These are phyloP conservation scores for Muscicapa adusta DNA, from an alignment of 2,113 vertebrate genomes.

Conservation along the genomic window DNA sequence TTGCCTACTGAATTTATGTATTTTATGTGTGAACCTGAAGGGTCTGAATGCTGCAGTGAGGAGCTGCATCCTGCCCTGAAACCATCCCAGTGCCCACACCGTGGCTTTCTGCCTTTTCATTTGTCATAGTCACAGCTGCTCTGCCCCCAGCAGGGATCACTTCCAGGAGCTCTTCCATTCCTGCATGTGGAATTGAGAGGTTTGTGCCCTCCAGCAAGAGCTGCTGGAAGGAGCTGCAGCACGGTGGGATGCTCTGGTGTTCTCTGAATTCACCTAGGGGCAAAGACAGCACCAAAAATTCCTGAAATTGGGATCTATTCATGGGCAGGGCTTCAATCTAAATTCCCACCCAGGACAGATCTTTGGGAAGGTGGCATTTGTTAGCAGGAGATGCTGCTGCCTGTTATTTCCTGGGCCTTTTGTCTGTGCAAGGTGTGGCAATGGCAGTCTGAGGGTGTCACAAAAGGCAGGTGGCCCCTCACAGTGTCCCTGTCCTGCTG, in stretches of 20 bases:
- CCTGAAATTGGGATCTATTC: background rate
- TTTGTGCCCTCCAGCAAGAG: background rate
- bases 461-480: background rate
- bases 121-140: background rate
- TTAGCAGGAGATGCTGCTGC: background rate
- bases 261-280: background rate
- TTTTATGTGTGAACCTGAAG: background rate
- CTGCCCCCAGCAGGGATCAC: background rate
- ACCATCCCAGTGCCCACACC: background rate
- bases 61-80: background rate
- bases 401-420: background rate
- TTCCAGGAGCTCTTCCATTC: background rate
- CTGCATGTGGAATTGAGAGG: background rate
- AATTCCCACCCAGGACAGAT: rapidly evolving
- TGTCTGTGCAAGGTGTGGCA: background rate
- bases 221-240: background rate
- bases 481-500: background rate
- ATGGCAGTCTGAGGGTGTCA: background rate
- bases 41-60: background rate
- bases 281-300: background rate
- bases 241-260: background rate
- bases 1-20: background rate
- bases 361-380: background rate
- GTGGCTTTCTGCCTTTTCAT: background rate
- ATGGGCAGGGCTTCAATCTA: background rate